These are phyloP conservation scores for Nasonia longicornis DNA, from an alignment of 1,140 invertebrate genomes.

Conservation along the genomic window DNA sequence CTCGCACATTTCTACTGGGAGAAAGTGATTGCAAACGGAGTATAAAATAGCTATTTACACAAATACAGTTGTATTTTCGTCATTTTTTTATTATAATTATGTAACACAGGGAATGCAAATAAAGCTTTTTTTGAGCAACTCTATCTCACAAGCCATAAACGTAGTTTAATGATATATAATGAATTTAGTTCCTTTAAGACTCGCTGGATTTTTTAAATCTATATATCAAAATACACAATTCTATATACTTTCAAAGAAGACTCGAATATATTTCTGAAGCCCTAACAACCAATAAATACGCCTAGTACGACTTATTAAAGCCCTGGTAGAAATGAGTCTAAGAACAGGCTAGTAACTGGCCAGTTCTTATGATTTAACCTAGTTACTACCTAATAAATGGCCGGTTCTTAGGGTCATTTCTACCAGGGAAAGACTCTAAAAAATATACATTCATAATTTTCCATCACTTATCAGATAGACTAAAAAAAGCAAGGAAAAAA, in stretches of 20 bases:
- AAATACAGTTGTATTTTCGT: conserved; percentile 20
- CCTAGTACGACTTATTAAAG: no score
- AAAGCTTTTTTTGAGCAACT: conserved; percentile 29
- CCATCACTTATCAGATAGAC: not conserved
- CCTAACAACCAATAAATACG: no score
- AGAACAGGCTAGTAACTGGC: no score
- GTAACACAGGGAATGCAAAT: conserved; percentile 22
- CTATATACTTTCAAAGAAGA: not conserved
- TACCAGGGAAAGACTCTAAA: not conserved
- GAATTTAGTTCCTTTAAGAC: no score
- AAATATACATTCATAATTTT: not conserved
- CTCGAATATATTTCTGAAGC: no score
- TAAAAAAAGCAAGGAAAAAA: not conserved
- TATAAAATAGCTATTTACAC: not conserved
- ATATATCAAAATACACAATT: not conserved
- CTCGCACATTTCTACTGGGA: not conserved
- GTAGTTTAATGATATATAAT: not conserved
- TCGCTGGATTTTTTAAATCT: no score
- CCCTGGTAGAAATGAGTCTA: no score
- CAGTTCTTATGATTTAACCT: no score
- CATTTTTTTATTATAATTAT: conserved; percentile 22
- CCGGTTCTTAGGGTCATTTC: no score
- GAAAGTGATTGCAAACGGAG: not conserved
- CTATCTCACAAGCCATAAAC: not conserved
- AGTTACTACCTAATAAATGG: no score